phyloP scores from a whole-genome alignment of 1,140 invertebrate genomes.

The Cherax quadricarinatus region DNA sequence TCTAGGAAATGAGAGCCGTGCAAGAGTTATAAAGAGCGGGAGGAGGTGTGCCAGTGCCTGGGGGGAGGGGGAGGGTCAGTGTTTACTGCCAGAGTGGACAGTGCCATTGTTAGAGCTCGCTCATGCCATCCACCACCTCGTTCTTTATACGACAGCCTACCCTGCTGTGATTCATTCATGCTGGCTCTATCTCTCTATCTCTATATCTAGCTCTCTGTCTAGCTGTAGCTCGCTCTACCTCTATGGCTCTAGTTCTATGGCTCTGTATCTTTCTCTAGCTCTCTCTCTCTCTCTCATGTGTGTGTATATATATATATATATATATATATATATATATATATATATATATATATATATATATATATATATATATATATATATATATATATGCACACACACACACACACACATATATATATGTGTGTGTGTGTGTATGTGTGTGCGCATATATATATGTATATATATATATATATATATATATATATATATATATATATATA shows the following conservation, averaged over 20 bases:
- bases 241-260: not conserved
- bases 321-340: not conserved
- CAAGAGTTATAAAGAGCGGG: conserved; percentile 35
- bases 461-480: conserved; percentile 9
- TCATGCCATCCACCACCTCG: conserved; percentile 2
- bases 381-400: not conserved
- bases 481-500: conserved; percentile 29
- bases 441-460: not conserved
- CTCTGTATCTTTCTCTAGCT: no score
- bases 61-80: conserved; percentile 16
- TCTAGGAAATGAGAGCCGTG: conserved; percentile 52
- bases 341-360: not conserved
- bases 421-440: not conserved
- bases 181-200: not conserved
- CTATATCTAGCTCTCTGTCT: not conserved
- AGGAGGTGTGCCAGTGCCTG: not conserved
- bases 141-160: not conserved
- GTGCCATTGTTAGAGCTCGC: conserved; percentile 27
- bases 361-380: conserved; percentile 21
- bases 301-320: no score
- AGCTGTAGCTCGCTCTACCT: not conserved
- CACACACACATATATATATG: not conserved
- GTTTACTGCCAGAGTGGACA: conserved; percentile 49
- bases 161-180: no score
- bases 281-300: not conserved